Base-by-base conservation (phyloP, 2,797 vertebrate species). In the Cheirogaleus major region DNA sequence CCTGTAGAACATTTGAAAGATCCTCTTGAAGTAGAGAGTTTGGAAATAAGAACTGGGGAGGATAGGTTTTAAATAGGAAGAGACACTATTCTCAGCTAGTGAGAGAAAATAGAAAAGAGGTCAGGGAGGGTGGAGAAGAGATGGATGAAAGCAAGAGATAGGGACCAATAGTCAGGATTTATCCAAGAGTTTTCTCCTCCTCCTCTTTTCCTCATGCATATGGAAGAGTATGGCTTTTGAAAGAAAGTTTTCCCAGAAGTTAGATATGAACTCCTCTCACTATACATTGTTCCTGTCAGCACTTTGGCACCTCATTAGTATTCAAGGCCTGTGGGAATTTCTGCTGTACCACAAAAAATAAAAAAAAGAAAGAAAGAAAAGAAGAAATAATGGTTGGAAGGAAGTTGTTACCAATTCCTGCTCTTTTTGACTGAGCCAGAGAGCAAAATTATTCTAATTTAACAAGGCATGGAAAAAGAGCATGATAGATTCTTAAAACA, bases 371-470 rank as follows among this genome's bases (percentile, higher is more conserved):
- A 35, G 52, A 35, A 43, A 43, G 59, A 69, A 32, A 59, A 35
- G 32, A 78, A 75, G 25, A 82, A 63, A 50, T 38, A 91, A 75
- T 63, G 14, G 7, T 89, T 73, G 48, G 10, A 25, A 89, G 45
- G n/a, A 63, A 76, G 38, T 67, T 81, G 17, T 83, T 94, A 78
- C 11, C 59, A 89, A 57, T 83, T 79, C 10, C 20, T 91, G 20
- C 7, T 87, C n/a, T 95, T 75, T 73, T 84, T 81, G n/a, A 57
- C 20, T 55, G 35, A 91, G 18, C 61, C 57, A 89, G 5, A 15
- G 25, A 90, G 13, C 55, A 95, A 90, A 96, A 76, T 80, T 94
- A 93, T 97, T 87, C 85, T 91, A 84, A 72, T 80, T 97, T 78
- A 93, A 48, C 70, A 89, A 93, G n/a, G 18, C 50, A 38, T 30